These are phyloP conservation scores for Laodelphax striatellus DNA, from an alignment of 1,140 invertebrate species.

Conservation along the genomic window DNA sequence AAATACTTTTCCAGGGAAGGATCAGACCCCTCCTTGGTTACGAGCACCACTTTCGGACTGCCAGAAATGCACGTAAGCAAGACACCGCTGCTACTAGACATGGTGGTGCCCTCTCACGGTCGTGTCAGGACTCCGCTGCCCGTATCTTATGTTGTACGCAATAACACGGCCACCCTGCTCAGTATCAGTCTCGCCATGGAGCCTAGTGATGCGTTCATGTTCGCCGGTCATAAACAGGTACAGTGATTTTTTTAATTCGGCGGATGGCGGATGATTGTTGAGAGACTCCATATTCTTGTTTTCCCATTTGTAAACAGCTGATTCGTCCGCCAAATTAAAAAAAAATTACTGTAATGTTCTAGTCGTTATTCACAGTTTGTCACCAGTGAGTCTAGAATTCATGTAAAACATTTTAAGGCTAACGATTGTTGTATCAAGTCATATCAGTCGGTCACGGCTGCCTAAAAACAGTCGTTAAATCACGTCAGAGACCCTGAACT, in stretches of 20 bases:
- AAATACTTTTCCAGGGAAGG: conserved; percentile 29
- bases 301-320: no score
- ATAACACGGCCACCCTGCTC: conserved; percentile 56
- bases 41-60: conserved; percentile 41
- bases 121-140: conserved; percentile 55
- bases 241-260: not conserved
- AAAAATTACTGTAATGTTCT: no score
- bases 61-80: conserved; percentile 47
- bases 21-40: conserved; percentile 24
- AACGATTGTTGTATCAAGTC: no score
- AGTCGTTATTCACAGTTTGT: no score
- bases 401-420: no score
- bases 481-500: no score
- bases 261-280: no score
- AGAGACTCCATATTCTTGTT: no score
- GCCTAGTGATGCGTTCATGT: conserved; percentile 78
- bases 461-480: no score
- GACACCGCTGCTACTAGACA: conserved; percentile 57
- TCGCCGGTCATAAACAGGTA: conserved; percentile 79
- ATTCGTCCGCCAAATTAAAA: no score
- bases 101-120: conserved; percentile 59
- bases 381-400: no score
- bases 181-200: conserved; percentile 65
- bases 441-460: no score
- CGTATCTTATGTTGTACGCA: conserved; percentile 57